phyloP scores from a whole-genome alignment of 2,797 vertebrate species.

The Lagorchestes hirsutus region DNA sequence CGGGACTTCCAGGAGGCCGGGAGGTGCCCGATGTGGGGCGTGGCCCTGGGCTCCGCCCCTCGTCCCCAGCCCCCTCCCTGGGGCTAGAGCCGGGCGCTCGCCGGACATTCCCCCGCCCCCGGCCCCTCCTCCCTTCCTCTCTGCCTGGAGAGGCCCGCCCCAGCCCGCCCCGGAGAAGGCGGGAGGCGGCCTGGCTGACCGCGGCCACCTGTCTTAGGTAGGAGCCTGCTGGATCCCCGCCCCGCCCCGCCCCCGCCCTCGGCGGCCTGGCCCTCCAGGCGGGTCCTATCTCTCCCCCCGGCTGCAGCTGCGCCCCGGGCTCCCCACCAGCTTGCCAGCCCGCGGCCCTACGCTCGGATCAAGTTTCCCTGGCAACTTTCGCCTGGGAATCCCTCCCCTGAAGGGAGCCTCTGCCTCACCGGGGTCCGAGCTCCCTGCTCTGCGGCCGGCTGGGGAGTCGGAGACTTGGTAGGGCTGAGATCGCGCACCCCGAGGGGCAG shows the following conservation, averaged over 20 bases:
- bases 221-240: neutral
- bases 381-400: slow-evolving; percentile 58
- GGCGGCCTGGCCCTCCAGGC: too few species aligned
- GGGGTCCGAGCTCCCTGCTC: slow-evolving; percentile 42
- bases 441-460: neutral
- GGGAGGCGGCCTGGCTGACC: neutral
- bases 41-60: neutral
- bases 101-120: neutral
- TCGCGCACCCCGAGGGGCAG: neutral
- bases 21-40: neutral
- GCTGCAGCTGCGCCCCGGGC: neutral
- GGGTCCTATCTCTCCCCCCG: neutral
- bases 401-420: slow-evolving; percentile 10
- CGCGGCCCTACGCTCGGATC: slow-evolving; percentile 59
- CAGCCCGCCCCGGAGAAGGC: neutral
- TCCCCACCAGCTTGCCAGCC: slow-evolving; percentile 47
- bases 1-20: neutral
- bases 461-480: rapidly evolving
- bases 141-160: neutral
- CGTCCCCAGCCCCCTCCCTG: neutral
- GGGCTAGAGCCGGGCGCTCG: neutral
- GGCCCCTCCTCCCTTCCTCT: slow-evolving; percentile 35
- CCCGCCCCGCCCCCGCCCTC: neutral
- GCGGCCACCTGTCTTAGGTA: neutral
- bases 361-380: slow-evolving; percentile 82